Conservation (phyloP, 2,888 invertebrate species). For the Euzetes globulus region DNA sequence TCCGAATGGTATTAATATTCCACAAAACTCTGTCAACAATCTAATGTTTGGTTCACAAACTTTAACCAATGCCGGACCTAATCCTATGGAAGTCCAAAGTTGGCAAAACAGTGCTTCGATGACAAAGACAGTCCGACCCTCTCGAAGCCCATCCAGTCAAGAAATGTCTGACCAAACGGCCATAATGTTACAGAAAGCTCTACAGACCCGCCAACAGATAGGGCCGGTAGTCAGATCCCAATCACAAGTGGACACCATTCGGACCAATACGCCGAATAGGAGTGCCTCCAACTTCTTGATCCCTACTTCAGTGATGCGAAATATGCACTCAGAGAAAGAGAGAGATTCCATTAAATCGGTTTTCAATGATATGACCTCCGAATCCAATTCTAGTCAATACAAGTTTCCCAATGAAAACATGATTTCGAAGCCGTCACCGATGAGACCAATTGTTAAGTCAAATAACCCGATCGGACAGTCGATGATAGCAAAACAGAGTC, state of each 20-base stretch:
- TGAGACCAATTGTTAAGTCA: background rate
- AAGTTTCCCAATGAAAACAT: background rate
- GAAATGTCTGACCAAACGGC: slow-evolving; percentile 77
- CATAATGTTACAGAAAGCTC: slow-evolving; percentile 73
- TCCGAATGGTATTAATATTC: background rate
- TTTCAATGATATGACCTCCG: background rate
- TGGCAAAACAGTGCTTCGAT: background rate
- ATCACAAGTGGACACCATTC: background rate
- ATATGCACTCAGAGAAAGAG: slow-evolving; percentile 54
- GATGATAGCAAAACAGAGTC: background rate
- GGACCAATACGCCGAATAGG: background rate
- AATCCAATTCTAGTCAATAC: background rate
- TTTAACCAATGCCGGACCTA: background rate
- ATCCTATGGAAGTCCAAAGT: background rate
- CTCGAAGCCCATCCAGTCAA: slow-evolving; percentile 59
- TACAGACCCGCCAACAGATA: slow-evolving; percentile 60
- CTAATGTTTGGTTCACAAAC: no score
- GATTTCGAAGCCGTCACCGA: background rate
- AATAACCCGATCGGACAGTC: background rate
- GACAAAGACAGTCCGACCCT: background rate
- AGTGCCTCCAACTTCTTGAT: slow-evolving; percentile 50
- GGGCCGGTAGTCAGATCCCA: background rate
- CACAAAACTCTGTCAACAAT: background rate
- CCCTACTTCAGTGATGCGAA: slow-evolving; percentile 84
- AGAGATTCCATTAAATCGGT: background rate